These are phyloP conservation scores for Butorides virescens DNA, from an alignment of 2,113 vertebrate genomes.

Conservation along the genomic window DNA sequence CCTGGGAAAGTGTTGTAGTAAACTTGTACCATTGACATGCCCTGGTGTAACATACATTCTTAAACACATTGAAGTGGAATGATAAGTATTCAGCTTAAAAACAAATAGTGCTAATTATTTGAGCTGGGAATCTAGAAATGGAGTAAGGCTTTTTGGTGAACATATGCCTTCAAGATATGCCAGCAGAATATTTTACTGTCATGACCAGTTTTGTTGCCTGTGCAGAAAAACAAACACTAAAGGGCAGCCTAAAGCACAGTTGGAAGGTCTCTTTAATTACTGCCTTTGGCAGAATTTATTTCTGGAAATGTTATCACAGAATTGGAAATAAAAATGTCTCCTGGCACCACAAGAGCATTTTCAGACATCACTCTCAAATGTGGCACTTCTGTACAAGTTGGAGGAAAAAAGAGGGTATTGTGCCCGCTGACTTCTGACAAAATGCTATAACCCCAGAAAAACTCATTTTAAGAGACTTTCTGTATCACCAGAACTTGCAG, in stretches of 20 bases:
- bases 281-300: conserved; percentile 20
- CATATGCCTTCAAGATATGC: not conserved
- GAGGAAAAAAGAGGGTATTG: not conserved
- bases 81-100: not conserved
- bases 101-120: conserved; percentile 12
- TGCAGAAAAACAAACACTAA: not conserved
- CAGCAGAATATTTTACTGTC: conserved; percentile 21
- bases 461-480: not conserved
- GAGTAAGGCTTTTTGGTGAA: not conserved
- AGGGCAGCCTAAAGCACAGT: conserved; percentile 1
- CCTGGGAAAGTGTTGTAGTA: not conserved
- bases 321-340: conserved; percentile 19
- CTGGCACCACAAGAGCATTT: not conserved
- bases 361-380: not conserved
- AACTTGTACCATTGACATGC: not conserved
- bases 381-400: not conserved
- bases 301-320: conserved; percentile 6
- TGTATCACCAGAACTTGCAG: not conserved
- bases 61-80: not conserved
- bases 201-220: conserved; percentile 16
- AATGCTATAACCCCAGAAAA: not conserved
- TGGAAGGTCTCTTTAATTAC: conserved; percentile 24
- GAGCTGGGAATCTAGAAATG: not conserved
- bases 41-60: not conserved
- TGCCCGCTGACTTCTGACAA: not conserved